Percentiles rank a stretch among this genome's conserved stretches.
Evolutionary conservation across 2,797 vertebrate species (phyloP).

Genomic region (Notamacropus eugenii): DNA sequence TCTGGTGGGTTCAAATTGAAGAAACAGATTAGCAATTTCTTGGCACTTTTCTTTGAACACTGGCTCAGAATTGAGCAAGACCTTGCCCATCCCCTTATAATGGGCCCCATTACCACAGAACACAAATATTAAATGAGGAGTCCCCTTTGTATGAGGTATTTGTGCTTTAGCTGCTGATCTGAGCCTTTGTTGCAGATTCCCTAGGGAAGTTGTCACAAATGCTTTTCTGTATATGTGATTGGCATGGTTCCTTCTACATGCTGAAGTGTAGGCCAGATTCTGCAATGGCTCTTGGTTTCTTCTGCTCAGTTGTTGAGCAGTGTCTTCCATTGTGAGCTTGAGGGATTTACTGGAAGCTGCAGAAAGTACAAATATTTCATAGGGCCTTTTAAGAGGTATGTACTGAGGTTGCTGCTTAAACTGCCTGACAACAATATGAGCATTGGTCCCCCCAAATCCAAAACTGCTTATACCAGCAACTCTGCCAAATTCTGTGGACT

Average conservation of each 20-base stretch:
- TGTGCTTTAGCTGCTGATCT: slow-evolving; percentile 68
- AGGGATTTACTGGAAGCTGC: slow-evolving; percentile 88
- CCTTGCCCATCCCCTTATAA: slow-evolving; percentile 87
- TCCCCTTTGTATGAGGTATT: slow-evolving; percentile 64
- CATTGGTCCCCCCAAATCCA: slow-evolving; percentile 94
- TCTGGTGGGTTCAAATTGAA: slow-evolving; percentile 77
- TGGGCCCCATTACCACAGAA: slow-evolving; percentile 91
- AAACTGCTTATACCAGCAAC: slow-evolving; percentile 92
- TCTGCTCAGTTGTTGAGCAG: slow-evolving; percentile 81
- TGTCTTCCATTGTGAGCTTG: slow-evolving; percentile 82
- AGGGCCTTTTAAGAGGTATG: slow-evolving; percentile 68
- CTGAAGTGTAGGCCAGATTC: slow-evolving; percentile 89
- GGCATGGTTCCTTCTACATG: slow-evolving; percentile 90
- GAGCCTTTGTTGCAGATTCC: slow-evolving; percentile 86
- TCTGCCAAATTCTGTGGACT: slow-evolving; percentile 80
- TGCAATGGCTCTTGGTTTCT: slow-evolving; percentile 81
- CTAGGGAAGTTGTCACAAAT: slow-evolving; percentile 85
- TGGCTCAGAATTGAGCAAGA: slow-evolving; percentile 85
- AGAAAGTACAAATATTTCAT: slow-evolving; percentile 87
- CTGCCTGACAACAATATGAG: slow-evolving; percentile 89
- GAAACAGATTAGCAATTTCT: slow-evolving; percentile 88
- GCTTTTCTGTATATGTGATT: slow-evolving; percentile 88
- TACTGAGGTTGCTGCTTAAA: slow-evolving; percentile 74
- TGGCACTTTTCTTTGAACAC: slow-evolving; percentile 88
- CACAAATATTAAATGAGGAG: slow-evolving; percentile 88